These are phyloP conservation scores for Numida meleagris DNA, from an alignment of 2,113 vertebrate species.

Conservation along the genomic window DNA sequence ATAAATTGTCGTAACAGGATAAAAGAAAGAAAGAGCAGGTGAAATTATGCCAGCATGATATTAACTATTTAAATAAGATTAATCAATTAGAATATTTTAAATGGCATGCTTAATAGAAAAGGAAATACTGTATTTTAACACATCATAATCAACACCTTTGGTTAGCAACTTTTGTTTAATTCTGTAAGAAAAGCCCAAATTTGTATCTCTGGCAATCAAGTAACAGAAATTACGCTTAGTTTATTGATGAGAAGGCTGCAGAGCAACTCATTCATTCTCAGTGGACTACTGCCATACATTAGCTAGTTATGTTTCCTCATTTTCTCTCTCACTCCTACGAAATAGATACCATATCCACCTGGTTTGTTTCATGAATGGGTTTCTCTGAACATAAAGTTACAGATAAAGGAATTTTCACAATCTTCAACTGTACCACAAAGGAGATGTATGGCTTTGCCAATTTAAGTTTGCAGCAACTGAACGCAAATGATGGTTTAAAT, in stretches of 20 bases:
- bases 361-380: conserved; percentile 34
- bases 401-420: conserved; percentile 8
- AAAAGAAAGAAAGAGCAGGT: background rate
- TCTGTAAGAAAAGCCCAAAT: background rate
- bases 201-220: background rate
- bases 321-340: conserved; percentile 14
- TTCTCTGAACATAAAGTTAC: conserved; percentile 27
- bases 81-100: background rate
- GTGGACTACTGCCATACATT: background rate
- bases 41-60: background rate
- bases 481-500: conserved; percentile 50
- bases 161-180: background rate
- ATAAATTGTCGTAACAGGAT: background rate
- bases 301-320: background rate
- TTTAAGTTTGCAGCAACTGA: conserved; percentile 48
- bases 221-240: background rate
- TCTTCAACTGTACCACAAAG: conserved; percentile 44
- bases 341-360: conserved; percentile 18
- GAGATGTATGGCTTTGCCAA: conserved; percentile 7
- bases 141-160: background rate
- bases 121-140: background rate
- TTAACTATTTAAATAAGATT: background rate
- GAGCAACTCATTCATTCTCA: background rate
- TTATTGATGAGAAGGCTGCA: background rate
- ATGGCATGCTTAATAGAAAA: background rate